phyloP scores from a whole-genome alignment of 1,140 invertebrate species.

The Halotydeus destructor region DNA sequence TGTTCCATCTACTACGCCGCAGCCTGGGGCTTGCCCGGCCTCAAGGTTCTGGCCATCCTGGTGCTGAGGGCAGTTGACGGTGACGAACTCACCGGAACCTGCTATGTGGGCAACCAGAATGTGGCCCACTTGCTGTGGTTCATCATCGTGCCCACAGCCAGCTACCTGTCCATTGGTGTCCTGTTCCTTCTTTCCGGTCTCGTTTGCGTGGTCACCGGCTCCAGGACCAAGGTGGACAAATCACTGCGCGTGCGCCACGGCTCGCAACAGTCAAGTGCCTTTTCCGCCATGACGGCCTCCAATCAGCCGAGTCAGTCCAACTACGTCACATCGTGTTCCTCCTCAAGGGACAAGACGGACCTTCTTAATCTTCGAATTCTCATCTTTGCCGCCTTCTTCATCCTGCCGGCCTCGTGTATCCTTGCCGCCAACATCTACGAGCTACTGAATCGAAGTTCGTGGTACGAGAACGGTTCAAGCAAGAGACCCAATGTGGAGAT shows the following conservation, averaged over 20 bases:
- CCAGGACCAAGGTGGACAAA: background rate
- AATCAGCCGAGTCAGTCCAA: constrained; percentile 10
- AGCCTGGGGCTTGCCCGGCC: constrained; percentile 57
- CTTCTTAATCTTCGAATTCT: constrained; percentile 31
- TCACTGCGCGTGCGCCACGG: constrained; percentile 33
- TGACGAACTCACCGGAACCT: constrained; percentile 85
- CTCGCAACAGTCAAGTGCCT: constrained; percentile 42
- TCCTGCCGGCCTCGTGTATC: constrained; percentile 32
- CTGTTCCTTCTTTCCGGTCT: constrained; percentile 76
- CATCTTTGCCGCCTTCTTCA: constrained; percentile 33
- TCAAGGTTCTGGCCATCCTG: constrained; percentile 50
- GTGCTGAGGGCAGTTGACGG: constrained; percentile 91
- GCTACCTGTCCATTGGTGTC: constrained; percentile 82
- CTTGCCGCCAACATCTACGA: constrained; percentile 36
- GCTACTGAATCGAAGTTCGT: constrained; percentile 36
- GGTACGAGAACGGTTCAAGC: constrained; percentile 25
- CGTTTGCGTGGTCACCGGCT: background rate
- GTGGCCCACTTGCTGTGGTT: constrained; percentile 64
- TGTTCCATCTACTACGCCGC: constrained; percentile 92
- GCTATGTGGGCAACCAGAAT: constrained; percentile 83
- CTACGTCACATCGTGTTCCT: constrained; percentile 17
- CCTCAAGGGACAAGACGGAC: constrained; percentile 28
- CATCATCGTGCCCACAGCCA: constrained; percentile 66
- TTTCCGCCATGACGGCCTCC: constrained; percentile 23
- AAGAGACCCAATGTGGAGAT: constrained; percentile 31